These are phyloP conservation scores for Malaclemys terrapin DNA, from an alignment of 2,113 vertebrate species.

Conservation along the genomic window DNA sequence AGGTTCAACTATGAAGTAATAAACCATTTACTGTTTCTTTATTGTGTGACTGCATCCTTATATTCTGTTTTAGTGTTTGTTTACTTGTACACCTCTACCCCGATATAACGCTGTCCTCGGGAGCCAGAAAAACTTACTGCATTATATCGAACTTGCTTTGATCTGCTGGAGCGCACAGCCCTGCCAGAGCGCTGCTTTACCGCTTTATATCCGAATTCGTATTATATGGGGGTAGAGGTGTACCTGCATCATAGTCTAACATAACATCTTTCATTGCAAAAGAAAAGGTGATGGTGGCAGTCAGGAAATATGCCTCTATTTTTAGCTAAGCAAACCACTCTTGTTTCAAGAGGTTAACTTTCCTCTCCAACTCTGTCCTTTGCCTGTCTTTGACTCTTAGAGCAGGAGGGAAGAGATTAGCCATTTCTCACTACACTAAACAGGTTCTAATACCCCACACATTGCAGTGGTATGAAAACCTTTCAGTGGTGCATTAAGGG, in stretches of 20 bases:
- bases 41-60: background rate
- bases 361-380: slow-evolving; percentile 38
- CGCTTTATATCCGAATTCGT: too few relatives aligned
- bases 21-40: background rate
- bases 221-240: too few relatives aligned
- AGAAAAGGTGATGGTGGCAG: background rate
- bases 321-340: background rate
- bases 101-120: too few relatives aligned
- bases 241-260: background rate
- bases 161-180: too few relatives aligned
- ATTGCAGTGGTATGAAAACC: background rate
- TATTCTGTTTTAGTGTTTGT: rapidly evolving
- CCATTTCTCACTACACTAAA: slow-evolving; percentile 50
- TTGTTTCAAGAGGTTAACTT: background rate
- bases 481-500: background rate
- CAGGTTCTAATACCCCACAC: background rate
- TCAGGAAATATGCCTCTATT: background rate
- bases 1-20: background rate
- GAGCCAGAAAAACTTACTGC: too few relatives aligned
- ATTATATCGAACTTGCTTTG: too few relatives aligned
- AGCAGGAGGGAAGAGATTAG: slow-evolving; percentile 12
- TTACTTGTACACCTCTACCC: background rate
- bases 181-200: too few relatives aligned
- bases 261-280: background rate
- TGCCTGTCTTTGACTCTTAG: slow-evolving; percentile 46